Base-by-base conservation (phyloP, 2,797 vertebrate genomes). In the Chelonia mydas region DNA sequence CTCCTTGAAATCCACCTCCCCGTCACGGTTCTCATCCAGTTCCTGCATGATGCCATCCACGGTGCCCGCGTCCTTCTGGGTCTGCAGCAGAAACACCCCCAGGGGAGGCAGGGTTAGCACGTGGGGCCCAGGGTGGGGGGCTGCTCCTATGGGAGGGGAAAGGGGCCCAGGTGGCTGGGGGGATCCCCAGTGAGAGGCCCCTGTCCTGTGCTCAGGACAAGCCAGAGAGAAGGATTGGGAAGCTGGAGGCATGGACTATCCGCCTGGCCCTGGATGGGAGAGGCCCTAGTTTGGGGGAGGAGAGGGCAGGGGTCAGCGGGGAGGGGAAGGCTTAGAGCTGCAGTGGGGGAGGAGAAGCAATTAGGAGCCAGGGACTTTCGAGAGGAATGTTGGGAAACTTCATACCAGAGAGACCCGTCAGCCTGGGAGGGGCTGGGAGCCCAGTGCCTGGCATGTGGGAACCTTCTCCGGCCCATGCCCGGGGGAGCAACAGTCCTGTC, bases 1-100 rank as follows among this genome's bases (percentile, higher is more conserved):
- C 96, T 99, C 99, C 97, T 99, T 98, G 97, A 99, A 99, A 96
- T 99, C 99, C 93, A 99, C 99, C 79, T 99, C 97, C 0, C 99
- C 99, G 0, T 99, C 99, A 3, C 97, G 94, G 5, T 99, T 99
- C 78, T 99, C 99, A 54, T 99, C 99, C 96, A 99, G 97, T 83
- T 99, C 99, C 2, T 89, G 95, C 99, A 99, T 98, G 37, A 99
- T 99, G 97, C 98, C 98, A 91, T 99, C 99, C 49, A 99, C 98
- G 2, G 98, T 96, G 2, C 92, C 74, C 0, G 98, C 83, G 78
- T 99, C 99, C 83, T 98, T 99, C 95, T 98, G 98, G 33, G 86
- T 90, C 99, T 99, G 97, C 2, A 12, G 47, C 5, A 8, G 47
- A 16, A 10, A 37, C 2, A 15, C 2, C 11, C 72, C 37, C 3